Conservation (phyloP, 2,888 invertebrate species). For the Cabera pusaria region DNA sequence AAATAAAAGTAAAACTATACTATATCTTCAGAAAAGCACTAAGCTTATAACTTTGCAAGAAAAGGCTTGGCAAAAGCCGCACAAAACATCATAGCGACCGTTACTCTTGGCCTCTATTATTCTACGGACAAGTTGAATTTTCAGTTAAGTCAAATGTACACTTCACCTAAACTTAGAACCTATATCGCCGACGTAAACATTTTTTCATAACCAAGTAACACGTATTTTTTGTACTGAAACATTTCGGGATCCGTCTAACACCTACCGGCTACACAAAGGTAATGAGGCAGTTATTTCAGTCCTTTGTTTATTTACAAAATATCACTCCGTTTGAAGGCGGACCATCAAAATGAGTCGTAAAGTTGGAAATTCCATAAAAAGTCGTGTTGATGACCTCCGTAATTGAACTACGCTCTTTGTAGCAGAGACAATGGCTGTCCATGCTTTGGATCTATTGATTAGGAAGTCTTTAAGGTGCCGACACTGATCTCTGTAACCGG, state of each 20-base stretch:
- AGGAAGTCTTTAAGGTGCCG: constrained; percentile 42
- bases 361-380: constrained; percentile 82
- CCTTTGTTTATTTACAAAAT: constrained; percentile 82
- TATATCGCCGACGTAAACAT: constrained; percentile 15
- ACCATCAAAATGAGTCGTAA: constrained; percentile 82
- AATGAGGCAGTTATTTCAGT: constrained; percentile 80
- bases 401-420: constrained; percentile 75
- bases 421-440: constrained; percentile 77
- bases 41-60: no score
- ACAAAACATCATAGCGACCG: constrained; percentile 8
- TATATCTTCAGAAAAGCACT: no score
- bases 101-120: constrained; percentile 11
- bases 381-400: constrained; percentile 81
- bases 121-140: no score
- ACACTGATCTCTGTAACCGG: constrained; percentile 21
- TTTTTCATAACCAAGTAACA: constrained; percentile 38
- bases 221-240: constrained; percentile 52
- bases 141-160: no score
- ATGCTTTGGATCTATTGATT: constrained; percentile 63
- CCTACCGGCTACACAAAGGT: constrained; percentile 80
- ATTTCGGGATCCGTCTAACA: constrained; percentile 54
- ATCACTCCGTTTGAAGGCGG: constrained; percentile 83
- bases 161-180: neutral
- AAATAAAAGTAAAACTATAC: no score
- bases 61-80: constrained; percentile 19